Evolutionary conservation across 2,888 invertebrate species (phyloP).

Genomic region (Pharmacophagus antenor): DNA sequence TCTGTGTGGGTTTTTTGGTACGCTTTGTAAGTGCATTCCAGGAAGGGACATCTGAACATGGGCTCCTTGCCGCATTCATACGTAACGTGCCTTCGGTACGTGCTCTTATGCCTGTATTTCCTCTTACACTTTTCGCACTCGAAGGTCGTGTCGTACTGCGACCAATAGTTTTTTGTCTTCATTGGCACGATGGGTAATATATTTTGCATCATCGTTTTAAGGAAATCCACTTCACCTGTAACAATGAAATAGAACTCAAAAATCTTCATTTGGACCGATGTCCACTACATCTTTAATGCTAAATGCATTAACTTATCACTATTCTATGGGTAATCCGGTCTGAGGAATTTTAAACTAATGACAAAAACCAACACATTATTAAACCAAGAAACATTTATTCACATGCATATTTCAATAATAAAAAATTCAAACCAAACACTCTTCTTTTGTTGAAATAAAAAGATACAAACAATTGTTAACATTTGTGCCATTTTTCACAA

Average conservation of each 20-base stretch:
- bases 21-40: conserved; percentile 74
- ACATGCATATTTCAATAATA: conserved; percentile 69
- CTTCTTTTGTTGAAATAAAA: conserved; percentile 64
- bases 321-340: neutral
- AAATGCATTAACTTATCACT: neutral
- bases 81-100: conserved; percentile 85
- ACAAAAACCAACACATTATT: conserved; percentile 49
- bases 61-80: conserved; percentile 84
- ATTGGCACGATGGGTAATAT: conserved; percentile 72
- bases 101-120: conserved; percentile 87
- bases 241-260: conserved; percentile 56
- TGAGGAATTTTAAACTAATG: neutral
- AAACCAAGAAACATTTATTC: conserved; percentile 79
- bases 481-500: conserved; percentile 52
- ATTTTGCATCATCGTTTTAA: conserved; percentile 75
- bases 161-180: conserved; percentile 78
- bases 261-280: conserved; percentile 25
- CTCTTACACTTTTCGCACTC: conserved; percentile 85
- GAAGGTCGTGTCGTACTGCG: conserved; percentile 69
- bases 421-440: conserved; percentile 76
- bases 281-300: conserved; percentile 32
- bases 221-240: conserved; percentile 78
- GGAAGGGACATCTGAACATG: conserved; percentile 74
- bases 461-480: conserved; percentile 55
- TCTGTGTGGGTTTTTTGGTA: conserved; percentile 78